phyloP scores from a whole-genome alignment of 2,797 vertebrate species.

The Hipposideros larvatus region DNA sequence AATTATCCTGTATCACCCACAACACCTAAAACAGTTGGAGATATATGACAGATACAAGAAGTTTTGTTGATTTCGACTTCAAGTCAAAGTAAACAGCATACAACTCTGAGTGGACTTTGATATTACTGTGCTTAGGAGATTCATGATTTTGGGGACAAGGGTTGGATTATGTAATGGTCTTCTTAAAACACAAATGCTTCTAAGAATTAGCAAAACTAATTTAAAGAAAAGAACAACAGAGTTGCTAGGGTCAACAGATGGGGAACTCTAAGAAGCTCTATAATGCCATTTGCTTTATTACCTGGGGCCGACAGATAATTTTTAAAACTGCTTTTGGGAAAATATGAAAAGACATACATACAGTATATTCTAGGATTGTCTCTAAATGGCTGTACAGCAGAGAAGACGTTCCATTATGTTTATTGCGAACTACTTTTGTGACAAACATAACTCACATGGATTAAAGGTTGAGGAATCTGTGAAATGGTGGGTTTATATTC shows the following conservation, averaged over 20 bases:
- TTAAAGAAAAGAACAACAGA: background rate
- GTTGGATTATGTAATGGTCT: background rate
- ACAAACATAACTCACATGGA: background rate
- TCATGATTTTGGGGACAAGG: background rate
- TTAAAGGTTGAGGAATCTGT: background rate
- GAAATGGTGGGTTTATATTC: conserved; percentile 35
- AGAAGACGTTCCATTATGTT: background rate
- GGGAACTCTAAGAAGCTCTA: conserved; percentile 11
- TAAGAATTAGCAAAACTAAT: conserved; percentile 50
- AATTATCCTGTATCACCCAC: background rate
- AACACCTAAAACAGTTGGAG: background rate
- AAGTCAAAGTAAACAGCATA: conserved; percentile 37
- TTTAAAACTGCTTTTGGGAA: conserved; percentile 23
- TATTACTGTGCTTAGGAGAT: background rate
- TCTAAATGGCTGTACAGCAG: background rate
- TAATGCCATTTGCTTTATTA: background rate
- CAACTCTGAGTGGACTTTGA: conserved; percentile 1
- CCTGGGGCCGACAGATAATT: background rate
- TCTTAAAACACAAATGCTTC: conserved; percentile 16
- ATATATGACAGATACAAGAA: background rate
- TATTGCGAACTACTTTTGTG: conserved; percentile 46
- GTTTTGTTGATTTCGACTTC: background rate
- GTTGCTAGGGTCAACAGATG: background rate
- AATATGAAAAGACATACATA: conserved; percentile 51
- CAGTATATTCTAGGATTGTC: conserved; percentile 27